Evolutionary conservation across 2,113 vertebrate species (phyloP).

Genomic region (Embiotoca jacksoni): DNA sequence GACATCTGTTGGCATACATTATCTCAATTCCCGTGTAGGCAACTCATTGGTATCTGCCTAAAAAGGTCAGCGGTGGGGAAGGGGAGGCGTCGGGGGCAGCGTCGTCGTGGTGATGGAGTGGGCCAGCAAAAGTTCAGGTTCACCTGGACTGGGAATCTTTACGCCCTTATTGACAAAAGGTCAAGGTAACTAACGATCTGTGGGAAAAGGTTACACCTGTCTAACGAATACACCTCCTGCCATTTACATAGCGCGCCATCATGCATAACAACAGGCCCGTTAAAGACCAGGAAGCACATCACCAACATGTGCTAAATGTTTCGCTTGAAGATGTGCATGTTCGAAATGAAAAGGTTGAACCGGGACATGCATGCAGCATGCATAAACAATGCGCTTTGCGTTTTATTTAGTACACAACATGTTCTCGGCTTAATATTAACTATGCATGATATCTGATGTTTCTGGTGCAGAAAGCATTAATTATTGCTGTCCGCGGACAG

Average conservation of each 20-base stretch:
- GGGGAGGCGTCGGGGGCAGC: conserved; percentile 43
- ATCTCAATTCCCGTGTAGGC: conserved; percentile 58
- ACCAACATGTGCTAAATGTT: background rate
- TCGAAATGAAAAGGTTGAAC: background rate
- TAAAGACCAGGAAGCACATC: background rate
- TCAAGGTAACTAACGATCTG: conserved; percentile 69
- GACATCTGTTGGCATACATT: conserved; percentile 70
- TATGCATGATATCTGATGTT: conserved; percentile 51
- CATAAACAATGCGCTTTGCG: background rate
- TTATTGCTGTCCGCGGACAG: conserved; percentile 59
- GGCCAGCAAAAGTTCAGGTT: conserved; percentile 65
- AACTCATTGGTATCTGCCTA: conserved; percentile 51
- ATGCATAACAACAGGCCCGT: conserved; percentile 43
- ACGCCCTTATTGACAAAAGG: conserved; percentile 75
- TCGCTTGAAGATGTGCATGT: background rate
- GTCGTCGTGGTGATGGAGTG: conserved; percentile 64
- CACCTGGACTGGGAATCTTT: conserved; percentile 58
- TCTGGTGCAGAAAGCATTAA: conserved; percentile 59
- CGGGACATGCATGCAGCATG: background rate
- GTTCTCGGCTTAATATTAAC: conserved; percentile 54
- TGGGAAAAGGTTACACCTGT: conserved; percentile 73
- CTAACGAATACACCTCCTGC: conserved; percentile 40
- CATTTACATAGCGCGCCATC: conserved; percentile 58
- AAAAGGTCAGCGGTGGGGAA: conserved; percentile 74
- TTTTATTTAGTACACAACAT: conserved; percentile 45